Evolutionary conservation across 2,888 invertebrate species (phyloP).

Genomic region (Lagria hirta): DNA sequence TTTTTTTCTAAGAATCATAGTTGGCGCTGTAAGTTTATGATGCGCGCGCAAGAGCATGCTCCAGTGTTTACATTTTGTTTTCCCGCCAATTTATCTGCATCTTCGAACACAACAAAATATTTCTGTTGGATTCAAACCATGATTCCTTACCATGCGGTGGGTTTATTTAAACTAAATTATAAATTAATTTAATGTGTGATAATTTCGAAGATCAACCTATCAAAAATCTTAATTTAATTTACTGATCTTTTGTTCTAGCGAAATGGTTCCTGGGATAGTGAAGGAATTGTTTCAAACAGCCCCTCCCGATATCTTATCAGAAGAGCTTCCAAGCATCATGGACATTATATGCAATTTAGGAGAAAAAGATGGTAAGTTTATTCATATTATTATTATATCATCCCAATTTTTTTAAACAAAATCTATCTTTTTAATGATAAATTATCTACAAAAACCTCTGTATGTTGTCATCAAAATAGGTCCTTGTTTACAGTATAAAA

Average conservation of each 20-base stretch:
- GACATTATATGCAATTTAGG: constrained; percentile 54
- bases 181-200: neutral
- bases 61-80: constrained; percentile 18
- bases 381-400: neutral
- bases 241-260: constrained; percentile 55
- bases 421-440: neutral
- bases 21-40: constrained; percentile 13
- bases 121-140: no score
- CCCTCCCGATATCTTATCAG: constrained; percentile 46
- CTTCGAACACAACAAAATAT: constrained; percentile 11
- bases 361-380: constrained; percentile 55
- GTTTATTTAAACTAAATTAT: constrained; percentile 14
- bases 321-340: constrained; percentile 56
- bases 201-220: neutral
- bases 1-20: constrained; percentile 4
- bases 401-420: neutral
- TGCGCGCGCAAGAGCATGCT: constrained; percentile 24
- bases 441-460: no score
- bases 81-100: constrained; percentile 27
- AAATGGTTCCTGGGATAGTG: constrained; percentile 61
- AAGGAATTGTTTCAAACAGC: constrained; percentile 60
- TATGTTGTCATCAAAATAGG: no score
- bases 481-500: no score
- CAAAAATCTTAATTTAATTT: constrained; percentile 1
- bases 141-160: constrained; percentile 17